phyloP scores from a whole-genome alignment of 35 echinoderm and acorn worm genomes.

The Apostichopus japonicus region DNA sequence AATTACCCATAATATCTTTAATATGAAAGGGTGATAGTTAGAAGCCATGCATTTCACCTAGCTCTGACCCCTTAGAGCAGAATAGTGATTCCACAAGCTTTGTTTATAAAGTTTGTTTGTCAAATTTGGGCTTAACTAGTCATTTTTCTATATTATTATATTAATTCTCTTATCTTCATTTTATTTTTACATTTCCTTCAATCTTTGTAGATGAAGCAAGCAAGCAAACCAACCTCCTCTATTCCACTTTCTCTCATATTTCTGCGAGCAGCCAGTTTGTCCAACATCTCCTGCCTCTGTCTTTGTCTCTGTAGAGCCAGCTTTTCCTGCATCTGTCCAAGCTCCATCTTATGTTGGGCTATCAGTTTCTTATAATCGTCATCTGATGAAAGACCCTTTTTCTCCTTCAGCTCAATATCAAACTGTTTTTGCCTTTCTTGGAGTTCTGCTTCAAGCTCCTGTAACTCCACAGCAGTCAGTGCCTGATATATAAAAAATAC shows the following conservation, averaged over 20 bases:
- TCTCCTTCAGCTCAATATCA: constrained; percentile 77
- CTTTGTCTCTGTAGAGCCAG: constrained; percentile 65
- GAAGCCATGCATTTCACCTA: too few relatives aligned
- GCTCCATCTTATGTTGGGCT: constrained; percentile 71
- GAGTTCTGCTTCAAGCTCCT: constrained; percentile 81
- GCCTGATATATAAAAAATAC: neutral
- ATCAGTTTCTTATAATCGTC: constrained; percentile 94
- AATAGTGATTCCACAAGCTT: too few relatives aligned
- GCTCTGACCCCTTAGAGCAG: too few relatives aligned
- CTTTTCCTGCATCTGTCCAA: constrained; percentile 64
- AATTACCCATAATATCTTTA: too few relatives aligned
- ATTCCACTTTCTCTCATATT: constrained; percentile 23
- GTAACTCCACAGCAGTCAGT: constrained; percentile 67
- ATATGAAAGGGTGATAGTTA: too few relatives aligned
- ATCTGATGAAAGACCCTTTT: constrained; percentile 59
- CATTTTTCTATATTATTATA: too few relatives aligned
- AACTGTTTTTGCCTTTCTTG: constrained; percentile 68
- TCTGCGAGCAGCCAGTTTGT: constrained; percentile 85
- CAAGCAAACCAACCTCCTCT: neutral
- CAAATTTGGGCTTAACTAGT: too few relatives aligned
- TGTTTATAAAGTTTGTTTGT: too few relatives aligned
- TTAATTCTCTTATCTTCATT: too few relatives aligned
- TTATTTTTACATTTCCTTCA: too few relatives aligned
- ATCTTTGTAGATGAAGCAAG: too few relatives aligned
- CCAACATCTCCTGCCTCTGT: constrained; percentile 75